Evolutionary conservation across 2,888 invertebrate genomes (phyloP).

Genomic region (Leuctra nigra): DNA sequence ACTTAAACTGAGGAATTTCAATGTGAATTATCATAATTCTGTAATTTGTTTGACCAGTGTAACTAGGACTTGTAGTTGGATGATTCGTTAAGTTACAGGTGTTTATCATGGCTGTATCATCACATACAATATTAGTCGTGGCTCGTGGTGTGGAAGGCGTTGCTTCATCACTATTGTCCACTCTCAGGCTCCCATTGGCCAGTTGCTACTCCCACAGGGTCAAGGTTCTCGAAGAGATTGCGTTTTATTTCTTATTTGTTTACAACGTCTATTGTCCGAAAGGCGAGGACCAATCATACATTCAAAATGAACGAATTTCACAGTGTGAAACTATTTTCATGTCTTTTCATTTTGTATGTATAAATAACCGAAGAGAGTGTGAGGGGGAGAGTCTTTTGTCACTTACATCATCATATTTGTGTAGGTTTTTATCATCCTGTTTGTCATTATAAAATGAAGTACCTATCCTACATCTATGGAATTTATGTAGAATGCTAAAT

Average conservation of each 20-base stretch:
- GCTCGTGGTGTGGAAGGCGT: not conserved
- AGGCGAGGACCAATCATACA: slow-evolving; percentile 15
- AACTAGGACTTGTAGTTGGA: no score
- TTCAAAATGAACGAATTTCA: slow-evolving; percentile 18
- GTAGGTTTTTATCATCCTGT: no score
- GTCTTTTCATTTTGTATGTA: slow-evolving; percentile 9
- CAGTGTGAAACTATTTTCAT: slow-evolving; percentile 10
- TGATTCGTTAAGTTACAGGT: slow-evolving; percentile 8
- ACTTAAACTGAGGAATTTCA: no score
- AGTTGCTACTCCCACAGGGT: slow-evolving; percentile 13
- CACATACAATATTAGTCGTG: not conserved
- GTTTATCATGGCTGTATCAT: not conserved
- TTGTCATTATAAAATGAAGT: no score
- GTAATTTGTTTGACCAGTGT: no score
- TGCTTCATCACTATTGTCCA: slow-evolving; percentile 13
- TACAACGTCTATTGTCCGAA: slow-evolving; percentile 15
- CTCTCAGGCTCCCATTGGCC: slow-evolving; percentile 1
- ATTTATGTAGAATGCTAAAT: no score
- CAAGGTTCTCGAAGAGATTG: slow-evolving; percentile 6
- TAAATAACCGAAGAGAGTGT: not conserved
- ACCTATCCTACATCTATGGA: no score
- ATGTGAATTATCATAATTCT: no score
- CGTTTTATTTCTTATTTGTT: slow-evolving; percentile 11
- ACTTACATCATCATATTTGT: no score
- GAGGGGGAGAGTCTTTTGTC: not conserved